Evolutionary conservation across 2,113 vertebrate species (phyloP).

Genomic region (Tamias sibiricus): DNA sequence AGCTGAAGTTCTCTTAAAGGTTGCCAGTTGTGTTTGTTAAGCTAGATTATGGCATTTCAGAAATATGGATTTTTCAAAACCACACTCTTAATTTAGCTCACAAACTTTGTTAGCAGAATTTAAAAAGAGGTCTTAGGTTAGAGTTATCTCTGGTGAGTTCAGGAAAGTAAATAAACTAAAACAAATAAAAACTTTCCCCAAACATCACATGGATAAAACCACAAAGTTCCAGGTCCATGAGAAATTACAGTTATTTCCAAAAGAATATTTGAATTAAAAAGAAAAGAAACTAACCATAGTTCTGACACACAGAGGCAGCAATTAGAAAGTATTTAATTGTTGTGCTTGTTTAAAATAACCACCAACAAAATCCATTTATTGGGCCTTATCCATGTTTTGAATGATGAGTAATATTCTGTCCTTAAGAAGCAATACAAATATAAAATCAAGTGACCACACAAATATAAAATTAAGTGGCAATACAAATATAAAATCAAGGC

Average conservation of each 20-base stretch:
- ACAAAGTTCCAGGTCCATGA: background rate
- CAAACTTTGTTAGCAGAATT: conserved; percentile 22
- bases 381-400: background rate
- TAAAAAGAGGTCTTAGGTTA: conserved; percentile 34
- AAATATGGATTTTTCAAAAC: background rate
- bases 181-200: background rate
- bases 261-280: conserved; percentile 43
- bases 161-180: background rate
- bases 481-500: background rate
- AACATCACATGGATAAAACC: background rate
- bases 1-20: conserved; percentile 5
- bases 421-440: background rate
- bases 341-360: conserved; percentile 10
- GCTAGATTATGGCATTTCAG: background rate
- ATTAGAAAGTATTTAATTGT: conserved; percentile 1
- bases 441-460: too few species aligned
- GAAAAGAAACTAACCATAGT: background rate
- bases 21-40: background rate
- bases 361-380: conserved; percentile 3
- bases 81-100: background rate
- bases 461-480: background rate
- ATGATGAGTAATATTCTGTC: background rate
- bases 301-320: background rate
- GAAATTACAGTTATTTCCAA: conserved; percentile 20
- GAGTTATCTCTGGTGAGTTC: background rate